Conservation (phyloP, 2,888 invertebrate genomes). For the Dyspetes luteomarginatus region DNA sequence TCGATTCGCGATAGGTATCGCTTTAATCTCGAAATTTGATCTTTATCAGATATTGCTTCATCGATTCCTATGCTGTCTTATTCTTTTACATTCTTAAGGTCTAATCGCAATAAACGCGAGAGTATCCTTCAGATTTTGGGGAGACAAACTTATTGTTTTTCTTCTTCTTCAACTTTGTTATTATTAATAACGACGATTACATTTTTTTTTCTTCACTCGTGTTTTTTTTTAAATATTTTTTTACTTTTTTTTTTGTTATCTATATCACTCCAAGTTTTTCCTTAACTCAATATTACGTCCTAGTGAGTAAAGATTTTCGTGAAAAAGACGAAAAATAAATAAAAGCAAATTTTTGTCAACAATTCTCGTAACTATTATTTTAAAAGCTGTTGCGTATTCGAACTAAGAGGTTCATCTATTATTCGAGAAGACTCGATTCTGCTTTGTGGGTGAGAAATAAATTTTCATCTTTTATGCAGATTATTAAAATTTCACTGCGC, state of each 20-base stretch:
- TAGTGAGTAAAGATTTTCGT: conserved; percentile 48
- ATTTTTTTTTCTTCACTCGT: conserved; percentile 13
- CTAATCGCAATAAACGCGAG: conserved; percentile 14
- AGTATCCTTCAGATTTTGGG: not conserved
- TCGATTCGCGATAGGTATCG: conserved; percentile 13
- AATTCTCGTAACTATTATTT: conserved; percentile 37
- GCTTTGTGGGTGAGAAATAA: not conserved
- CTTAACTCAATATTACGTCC: conserved; percentile 23
- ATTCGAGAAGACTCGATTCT: conserved; percentile 3
- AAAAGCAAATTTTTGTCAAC: conserved; percentile 26
- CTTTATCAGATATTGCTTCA: conserved; percentile 51
- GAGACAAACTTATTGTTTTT: conserved; percentile 16
- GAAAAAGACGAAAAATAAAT: conserved; percentile 42
- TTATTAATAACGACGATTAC: conserved; percentile 47
- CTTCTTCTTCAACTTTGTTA: conserved; percentile 5
- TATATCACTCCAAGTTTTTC: conserved; percentile 51
- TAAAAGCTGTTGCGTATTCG: conserved; percentile 15
- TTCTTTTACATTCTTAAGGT: conserved; percentile 34
- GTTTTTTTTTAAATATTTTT: too few relatives aligned
- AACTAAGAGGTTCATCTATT: conserved; percentile 22
- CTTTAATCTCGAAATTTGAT: conserved; percentile 5
- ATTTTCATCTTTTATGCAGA: conserved; percentile 22
- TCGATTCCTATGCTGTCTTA: conserved; percentile 49
- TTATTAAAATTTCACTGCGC: not conserved
- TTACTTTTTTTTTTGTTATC: too few relatives aligned